Percentiles rank a stretch among this genome's conserved stretches.
Evolutionary conservation across 2,113 vertebrate species (phyloP).

Genomic region (Melanocharis versteri): DNA sequence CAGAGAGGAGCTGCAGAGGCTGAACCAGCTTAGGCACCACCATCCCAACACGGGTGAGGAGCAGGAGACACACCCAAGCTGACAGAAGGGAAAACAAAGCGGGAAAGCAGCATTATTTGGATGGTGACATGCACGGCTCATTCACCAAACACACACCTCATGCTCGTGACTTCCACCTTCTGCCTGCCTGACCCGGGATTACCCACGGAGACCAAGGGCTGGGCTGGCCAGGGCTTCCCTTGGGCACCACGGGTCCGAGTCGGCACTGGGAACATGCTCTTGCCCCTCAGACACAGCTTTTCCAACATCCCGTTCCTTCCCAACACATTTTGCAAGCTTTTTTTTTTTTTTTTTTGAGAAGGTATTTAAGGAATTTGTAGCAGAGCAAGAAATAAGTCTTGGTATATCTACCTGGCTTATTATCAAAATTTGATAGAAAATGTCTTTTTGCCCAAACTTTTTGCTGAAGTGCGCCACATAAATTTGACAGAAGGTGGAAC

Average conservation of each 20-base stretch:
- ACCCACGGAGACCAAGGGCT: neutral
- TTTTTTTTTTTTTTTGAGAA: neutral
- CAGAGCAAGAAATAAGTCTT: neutral
- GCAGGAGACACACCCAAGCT: neutral
- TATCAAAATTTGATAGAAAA: neutral
- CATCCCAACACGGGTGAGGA: neutral
- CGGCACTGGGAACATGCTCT: neutral
- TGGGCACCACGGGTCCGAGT: accelerated
- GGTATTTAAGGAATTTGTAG: neutral
- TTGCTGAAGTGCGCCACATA: neutral
- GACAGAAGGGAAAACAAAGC: neutral
- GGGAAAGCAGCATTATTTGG: neutral
- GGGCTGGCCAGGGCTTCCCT: neutral
- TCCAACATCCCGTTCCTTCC: neutral
- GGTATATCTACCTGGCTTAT: neutral
- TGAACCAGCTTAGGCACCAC: neutral
- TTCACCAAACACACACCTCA: neutral
- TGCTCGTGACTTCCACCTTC: neutral
- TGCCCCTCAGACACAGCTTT: neutral
- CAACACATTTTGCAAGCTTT: neutral
- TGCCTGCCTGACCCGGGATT: neutral
- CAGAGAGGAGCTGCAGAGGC: neutral
- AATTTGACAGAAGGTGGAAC: neutral
- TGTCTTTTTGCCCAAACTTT: neutral
- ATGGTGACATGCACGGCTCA: neutral